These are phyloP conservation scores for Keiferia lycopersicella DNA, from an alignment of 2,888 invertebrate species.

Conservation along the genomic window DNA sequence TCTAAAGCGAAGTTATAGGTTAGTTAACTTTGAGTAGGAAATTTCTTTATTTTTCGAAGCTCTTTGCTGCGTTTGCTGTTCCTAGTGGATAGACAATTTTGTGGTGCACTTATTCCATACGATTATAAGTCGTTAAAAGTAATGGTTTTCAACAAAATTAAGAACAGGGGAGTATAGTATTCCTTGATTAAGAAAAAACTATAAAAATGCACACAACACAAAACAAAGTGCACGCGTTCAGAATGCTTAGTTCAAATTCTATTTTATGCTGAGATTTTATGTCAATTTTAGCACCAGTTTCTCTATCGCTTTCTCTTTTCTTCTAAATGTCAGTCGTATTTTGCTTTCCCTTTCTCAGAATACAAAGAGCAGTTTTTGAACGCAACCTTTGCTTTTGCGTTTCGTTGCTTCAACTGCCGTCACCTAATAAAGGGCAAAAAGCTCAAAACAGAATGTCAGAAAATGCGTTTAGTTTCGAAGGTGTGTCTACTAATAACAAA, in stretches of 20 bases:
- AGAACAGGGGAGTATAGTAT: no score
- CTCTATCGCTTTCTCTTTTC: not conserved
- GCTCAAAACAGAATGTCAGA: not conserved
- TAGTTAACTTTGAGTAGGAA: not conserved
- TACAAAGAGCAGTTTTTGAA: not conserved
- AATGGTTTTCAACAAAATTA: not conserved
- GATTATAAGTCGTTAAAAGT: not conserved
- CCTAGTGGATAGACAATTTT: not conserved
- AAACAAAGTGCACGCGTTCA: not conserved
- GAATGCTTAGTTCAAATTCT: not conserved
- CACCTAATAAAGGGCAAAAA: no score
- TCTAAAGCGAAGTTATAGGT: not conserved
- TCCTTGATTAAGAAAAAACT: no score
- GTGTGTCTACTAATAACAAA: not conserved
- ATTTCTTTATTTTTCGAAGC: not conserved
- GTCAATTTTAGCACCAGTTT: not conserved
- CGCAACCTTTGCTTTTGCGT: constrained; percentile 1
- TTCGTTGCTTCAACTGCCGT: not conserved
- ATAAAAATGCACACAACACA: not conserved
- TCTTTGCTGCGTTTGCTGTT: not conserved
- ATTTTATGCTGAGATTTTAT: no score
- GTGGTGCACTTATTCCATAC: not conserved
- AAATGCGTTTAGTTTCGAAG: not conserved
- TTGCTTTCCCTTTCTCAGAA: not conserved
- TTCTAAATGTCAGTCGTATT: not conserved